Base-by-base conservation (phyloP, 2,113 vertebrate species). In the Narcine bancroftii region DNA sequence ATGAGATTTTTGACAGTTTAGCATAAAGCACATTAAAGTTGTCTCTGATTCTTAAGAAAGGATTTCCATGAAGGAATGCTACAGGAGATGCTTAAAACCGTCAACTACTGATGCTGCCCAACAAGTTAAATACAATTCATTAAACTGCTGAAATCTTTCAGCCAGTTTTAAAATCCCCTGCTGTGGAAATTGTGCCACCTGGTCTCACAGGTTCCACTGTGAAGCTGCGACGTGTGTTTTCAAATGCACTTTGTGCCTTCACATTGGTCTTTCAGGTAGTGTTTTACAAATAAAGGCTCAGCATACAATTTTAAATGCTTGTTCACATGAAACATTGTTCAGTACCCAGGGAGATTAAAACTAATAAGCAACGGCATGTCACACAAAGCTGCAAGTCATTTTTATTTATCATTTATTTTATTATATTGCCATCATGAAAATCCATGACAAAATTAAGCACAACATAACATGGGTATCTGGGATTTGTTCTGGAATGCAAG, bases 81-180 rank as follows among this genome's bases (percentile, higher is more conserved):
- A 71, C 60, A 91, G 89, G 65, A 91, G 89, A 91, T 91, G 65
- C 89, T 91, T 60, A 83, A 92, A 0, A 0, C 21, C 56, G 63
- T 4, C 60, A 0, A 63, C 89, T 45, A 91, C 89, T 91, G 89
- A 91, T 91, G 89, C 71, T 91, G 89, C 47, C 69, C 63, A 91
- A 91, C 89, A 91, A 91, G 89, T 91, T 91, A 91, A 91, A 91
- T 91, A 91, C 89, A 91, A 91, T 91, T 91, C 89, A 91, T 91
- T 91, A 91, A 91, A 91, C 89, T 47, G 63, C 89, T 91, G 89
- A 91, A 91, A 91, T 91, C 89, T 91, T 91, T 33, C 89, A 91
- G 65, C 89, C 89, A 91, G 89, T 69, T 91, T 91, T 91, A 91
- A 91, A 91, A 91, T 69, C 89, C 65, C 89, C 89, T 91, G 89